Percentiles rank a stretch among this genome's conserved stretches.
Evolutionary conservation across 2,797 vertebrate species (phyloP).

Genomic region (Agapornis canus): DNA sequence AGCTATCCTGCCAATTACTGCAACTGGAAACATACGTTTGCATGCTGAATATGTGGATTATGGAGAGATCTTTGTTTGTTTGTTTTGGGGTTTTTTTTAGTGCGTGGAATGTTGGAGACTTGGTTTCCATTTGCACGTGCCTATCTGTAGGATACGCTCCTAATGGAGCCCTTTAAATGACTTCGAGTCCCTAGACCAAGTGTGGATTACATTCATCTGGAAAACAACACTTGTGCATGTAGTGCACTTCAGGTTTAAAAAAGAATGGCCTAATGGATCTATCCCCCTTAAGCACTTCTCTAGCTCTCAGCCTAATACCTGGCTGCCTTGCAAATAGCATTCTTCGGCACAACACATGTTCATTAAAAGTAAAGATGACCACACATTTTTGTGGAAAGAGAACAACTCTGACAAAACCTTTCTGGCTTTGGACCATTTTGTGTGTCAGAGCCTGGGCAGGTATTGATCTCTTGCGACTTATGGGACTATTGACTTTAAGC

Average conservation of each 20-base stretch:
- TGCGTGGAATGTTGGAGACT: background rate
- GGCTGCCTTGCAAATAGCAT: background rate
- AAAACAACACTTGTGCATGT: background rate
- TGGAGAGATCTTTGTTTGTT: background rate
- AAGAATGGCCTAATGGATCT: background rate
- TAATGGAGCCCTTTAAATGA: background rate
- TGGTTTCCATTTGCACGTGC: background rate
- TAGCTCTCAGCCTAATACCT: background rate
- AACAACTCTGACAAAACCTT: background rate
- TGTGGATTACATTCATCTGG: background rate
- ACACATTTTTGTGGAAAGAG: background rate
- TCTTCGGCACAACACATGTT: background rate
- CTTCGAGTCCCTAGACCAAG: background rate
- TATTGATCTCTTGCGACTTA: rapidly evolving
- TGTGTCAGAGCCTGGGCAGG: background rate
- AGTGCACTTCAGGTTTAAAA: background rate
- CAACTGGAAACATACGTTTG: conserved; percentile 50
- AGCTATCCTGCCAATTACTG: conserved; percentile 56
- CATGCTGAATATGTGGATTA: background rate
- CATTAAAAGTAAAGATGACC: background rate
- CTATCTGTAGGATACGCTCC: background rate
- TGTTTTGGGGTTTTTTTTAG: background rate
- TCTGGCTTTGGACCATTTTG: background rate
- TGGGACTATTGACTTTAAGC: background rate
- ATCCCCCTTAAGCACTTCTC: background rate